Percentiles rank a stretch among this genome's conserved stretches.
These are phyloP conservation scores for Ophioninae sp. DNA, from an alignment of 2,888 invertebrate species.

Conservation along the genomic window DNA sequence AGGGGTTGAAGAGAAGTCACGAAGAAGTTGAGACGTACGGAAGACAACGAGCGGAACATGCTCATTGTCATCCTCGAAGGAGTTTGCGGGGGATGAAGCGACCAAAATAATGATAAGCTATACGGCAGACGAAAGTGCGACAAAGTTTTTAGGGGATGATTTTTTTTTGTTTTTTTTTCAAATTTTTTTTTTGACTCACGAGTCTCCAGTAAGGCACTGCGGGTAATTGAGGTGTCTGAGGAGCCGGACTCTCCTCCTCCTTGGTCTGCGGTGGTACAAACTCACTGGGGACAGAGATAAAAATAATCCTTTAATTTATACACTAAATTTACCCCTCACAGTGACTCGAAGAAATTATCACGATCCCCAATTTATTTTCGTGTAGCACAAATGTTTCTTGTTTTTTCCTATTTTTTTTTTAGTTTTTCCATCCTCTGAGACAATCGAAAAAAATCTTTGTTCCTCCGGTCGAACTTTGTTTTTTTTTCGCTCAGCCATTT, in stretches of 20 bases:
- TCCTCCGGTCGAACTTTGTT: slow-evolving; percentile 1
- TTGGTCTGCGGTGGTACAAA: slow-evolving; percentile 78
- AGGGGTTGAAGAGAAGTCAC: not conserved
- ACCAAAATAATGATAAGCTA: slow-evolving; percentile 43
- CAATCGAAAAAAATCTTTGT: not conserved
- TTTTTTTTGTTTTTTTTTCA: not conserved
- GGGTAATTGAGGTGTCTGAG: slow-evolving; percentile 68
- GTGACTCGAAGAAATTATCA: not conserved
- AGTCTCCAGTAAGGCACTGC: slow-evolving; percentile 78
- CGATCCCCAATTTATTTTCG: slow-evolving; percentile 23
- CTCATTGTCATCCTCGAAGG: not conserved
- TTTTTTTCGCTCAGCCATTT: slow-evolving; percentile 26
- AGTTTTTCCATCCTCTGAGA: not conserved
- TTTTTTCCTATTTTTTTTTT: too few species aligned
- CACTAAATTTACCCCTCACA: slow-evolving; percentile 11
- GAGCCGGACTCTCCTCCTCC: slow-evolving; percentile 74
- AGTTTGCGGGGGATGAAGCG: slow-evolving; percentile 1
- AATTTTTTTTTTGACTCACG: slow-evolving; percentile 70
- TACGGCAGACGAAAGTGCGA: slow-evolving; percentile 31
- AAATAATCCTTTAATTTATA: slow-evolving; percentile 56
- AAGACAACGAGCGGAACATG: slow-evolving; percentile 12
- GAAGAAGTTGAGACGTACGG: slow-evolving; percentile 26
- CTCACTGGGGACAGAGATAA: slow-evolving; percentile 77
- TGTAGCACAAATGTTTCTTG: not conserved
- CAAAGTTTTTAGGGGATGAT: slow-evolving; percentile 43